These are phyloP conservation scores for Eupristina koningsbergeri DNA, from an alignment of 1,140 invertebrate species.

Conservation along the genomic window DNA sequence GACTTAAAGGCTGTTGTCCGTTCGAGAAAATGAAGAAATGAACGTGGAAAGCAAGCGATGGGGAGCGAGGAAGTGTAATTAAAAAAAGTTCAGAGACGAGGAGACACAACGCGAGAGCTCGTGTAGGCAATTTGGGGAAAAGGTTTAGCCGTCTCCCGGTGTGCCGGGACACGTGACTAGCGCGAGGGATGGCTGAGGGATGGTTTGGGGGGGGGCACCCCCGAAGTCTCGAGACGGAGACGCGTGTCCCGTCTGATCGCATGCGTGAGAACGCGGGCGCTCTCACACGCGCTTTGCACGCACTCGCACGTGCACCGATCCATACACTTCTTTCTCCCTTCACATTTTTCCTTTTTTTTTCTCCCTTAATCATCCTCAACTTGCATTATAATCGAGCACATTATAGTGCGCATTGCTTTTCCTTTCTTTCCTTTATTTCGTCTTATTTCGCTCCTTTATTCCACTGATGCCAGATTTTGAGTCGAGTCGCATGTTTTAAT, in stretches of 20 bases:
- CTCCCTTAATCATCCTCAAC: neutral
- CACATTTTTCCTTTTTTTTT: neutral
- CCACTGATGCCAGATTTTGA: neutral
- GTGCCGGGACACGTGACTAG: neutral
- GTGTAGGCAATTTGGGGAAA: slow-evolving; percentile 10
- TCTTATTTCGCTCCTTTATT: neutral
- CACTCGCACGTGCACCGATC: slow-evolving; percentile 54
- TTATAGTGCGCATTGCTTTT: neutral
- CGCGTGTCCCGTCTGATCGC: slow-evolving; percentile 50
- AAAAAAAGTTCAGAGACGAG: neutral
- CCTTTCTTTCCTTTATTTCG: neutral
- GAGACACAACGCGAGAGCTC: neutral
- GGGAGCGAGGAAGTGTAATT: neutral
- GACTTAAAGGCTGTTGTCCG: too few species aligned
- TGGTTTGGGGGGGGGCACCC: neutral
- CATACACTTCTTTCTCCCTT: neutral
- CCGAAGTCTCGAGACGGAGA: neutral
- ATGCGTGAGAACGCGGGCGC: slow-evolving; percentile 41
- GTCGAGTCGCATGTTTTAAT: neutral
- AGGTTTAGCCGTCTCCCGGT: neutral
- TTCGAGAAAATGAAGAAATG: neutral
- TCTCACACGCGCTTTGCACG: slow-evolving; percentile 54
- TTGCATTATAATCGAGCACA: neutral
- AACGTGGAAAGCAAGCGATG: too few species aligned
- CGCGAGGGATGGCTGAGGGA: neutral